phyloP scores from a whole-genome alignment of 2,888 invertebrate genomes.

The Bedellia somnulentella region DNA sequence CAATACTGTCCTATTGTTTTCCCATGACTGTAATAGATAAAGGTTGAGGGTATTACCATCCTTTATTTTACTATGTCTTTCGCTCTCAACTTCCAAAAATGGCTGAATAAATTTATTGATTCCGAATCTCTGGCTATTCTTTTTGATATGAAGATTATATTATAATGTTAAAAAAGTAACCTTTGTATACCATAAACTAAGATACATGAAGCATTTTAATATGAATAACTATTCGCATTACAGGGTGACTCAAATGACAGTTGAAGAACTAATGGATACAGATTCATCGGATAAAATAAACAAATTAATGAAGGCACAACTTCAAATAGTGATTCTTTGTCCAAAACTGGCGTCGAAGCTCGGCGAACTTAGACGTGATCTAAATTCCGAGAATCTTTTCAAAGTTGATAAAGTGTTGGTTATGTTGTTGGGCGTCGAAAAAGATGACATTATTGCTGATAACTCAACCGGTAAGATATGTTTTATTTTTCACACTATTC shows the following conservation, averaged over 20 bases:
- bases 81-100: no score
- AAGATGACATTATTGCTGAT: constrained; percentile 67
- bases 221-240: no score
- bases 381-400: constrained; percentile 60
- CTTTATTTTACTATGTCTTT: no score
- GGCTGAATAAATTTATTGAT: no score
- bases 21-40: no score
- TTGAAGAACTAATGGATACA: constrained; percentile 67
- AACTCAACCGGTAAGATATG: constrained; percentile 65
- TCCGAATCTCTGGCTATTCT: no score
- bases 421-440: constrained; percentile 79
- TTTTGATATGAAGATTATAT: no score
- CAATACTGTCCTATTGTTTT: no score
- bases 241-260: constrained; percentile 74
- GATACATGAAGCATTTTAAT: no score
- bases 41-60: no score
- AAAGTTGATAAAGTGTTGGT: constrained; percentile 75
- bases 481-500: constrained; percentile 6
- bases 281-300: constrained; percentile 53
- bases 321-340: constrained; percentile 81
- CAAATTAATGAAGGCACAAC: constrained; percentile 65
- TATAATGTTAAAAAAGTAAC: no score
- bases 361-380: constrained; percentile 53
- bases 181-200: no score
- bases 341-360: constrained; percentile 71